Base-by-base conservation (phyloP, 2,113 vertebrate genomes). In the Tetraodon nigroviridis region DNA sequence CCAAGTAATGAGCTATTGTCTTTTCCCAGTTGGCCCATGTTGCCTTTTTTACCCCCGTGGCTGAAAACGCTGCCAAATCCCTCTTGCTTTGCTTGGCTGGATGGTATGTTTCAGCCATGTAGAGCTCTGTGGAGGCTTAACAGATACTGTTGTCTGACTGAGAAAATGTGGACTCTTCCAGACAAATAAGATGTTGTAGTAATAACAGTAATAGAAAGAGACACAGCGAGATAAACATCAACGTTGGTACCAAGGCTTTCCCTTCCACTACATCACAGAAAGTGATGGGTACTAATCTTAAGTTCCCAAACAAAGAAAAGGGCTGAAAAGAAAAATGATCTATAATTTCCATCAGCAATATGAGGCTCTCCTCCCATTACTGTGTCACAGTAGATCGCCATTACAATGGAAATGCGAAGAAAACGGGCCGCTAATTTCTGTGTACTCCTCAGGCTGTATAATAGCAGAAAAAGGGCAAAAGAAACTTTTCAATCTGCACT, bases 1-100 rank as follows among this genome's bases (percentile, higher is more conserved):
- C 70, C 81, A 80, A 61, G 20, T 77, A 67, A 42, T 70, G 77
- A 84, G 73, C 81, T 68, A 78, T 80, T 83, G 78, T 82, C 64
- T 73, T 81, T 76, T 73, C 77, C 73, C 70, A 65, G 56, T 42
- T 82, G 70, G 78, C 69, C 71, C 49, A 13, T 50, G 45, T 65
- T 62, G 45, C 63, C 47, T 53, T 71, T 51, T 51, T 50, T 42
- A 20, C 41, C 56, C 64, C 18, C 44, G 15, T 60, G 64, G 51
- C 52, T 67, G 24, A 50, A 64, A 67, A 69, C 53, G 44, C 66
- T 70, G 59, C 67, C 62, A 73, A 79, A 77, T 64, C 63, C 75
- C 63, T 56, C 54, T 74, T 73, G 76, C 48, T 78, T 69, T 63
- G 27, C 61, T 50, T 69, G 45, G 49, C 63, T 73, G 74, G 50